Conservation (phyloP, 2,888 invertebrate species). For the Ophion ellenae region DNA sequence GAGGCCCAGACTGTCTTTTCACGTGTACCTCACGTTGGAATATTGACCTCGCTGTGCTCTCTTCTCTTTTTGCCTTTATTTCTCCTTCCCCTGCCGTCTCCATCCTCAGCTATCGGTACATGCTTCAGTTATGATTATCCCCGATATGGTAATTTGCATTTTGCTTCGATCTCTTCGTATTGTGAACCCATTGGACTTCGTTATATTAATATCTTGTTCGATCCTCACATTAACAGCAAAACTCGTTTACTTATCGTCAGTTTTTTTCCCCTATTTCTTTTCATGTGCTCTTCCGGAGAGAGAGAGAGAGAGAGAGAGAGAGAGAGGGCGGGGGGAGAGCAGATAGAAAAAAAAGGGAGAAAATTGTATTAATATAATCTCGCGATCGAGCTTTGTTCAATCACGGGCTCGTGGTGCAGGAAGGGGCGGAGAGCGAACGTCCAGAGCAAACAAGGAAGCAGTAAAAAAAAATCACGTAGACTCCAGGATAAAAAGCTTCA, state of each 20-base stretch:
- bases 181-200: background rate
- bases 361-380: constrained; percentile 56
- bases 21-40: constrained; percentile 7
- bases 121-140: background rate
- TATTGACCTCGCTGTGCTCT: constrained; percentile 52
- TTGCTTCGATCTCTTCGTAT: background rate
- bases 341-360: no score
- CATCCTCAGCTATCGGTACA: background rate
- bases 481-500: background rate
- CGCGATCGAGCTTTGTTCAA: constrained; percentile 54
- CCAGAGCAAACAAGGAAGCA: background rate
- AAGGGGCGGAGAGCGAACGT: constrained; percentile 15
- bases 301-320: background rate
- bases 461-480: constrained; percentile 7
- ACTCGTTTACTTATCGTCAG: constrained; percentile 44
- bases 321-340: background rate
- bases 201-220: constrained; percentile 44
- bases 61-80: constrained; percentile 3
- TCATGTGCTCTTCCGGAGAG: background rate
- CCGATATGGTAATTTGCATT: constrained; percentile 7
- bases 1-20: constrained; percentile 34
- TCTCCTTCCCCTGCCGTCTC: no score
- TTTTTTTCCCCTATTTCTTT: background rate
- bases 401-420: constrained; percentile 1
- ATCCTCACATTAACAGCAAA: constrained; percentile 13